These are phyloP conservation scores for Akabosia matsudoensis DNA, from an alignment of 1,140 invertebrate species.

Conservation along the genomic window DNA sequence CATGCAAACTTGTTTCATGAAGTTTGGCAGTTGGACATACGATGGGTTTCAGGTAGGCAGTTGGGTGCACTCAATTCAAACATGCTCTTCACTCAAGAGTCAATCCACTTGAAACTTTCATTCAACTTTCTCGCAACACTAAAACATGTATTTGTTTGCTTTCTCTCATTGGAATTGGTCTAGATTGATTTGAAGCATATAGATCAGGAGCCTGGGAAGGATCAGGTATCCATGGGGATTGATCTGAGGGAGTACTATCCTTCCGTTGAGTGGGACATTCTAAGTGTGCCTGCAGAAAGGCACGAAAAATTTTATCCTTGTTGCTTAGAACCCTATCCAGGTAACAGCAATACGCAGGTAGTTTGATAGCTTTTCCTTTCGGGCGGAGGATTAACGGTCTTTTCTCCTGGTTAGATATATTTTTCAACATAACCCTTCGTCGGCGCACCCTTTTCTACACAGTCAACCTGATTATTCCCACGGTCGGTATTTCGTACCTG, in stretches of 20 bases:
- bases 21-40: slow-evolving; percentile 97
- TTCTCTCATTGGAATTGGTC: slow-evolving; percentile 27
- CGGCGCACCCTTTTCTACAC: slow-evolving; percentile 95
- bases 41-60: slow-evolving; percentile 76
- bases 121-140: too few species aligned
- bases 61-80: background rate
- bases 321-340: slow-evolving; percentile 80
- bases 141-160: background rate
- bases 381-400: too few species aligned
- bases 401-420: slow-evolving; percentile 73
- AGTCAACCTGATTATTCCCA: slow-evolving; percentile 90
- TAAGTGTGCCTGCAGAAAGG: slow-evolving; percentile 84
- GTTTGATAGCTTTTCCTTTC: background rate
- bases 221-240: slow-evolving; percentile 80
- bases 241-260: slow-evolving; percentile 92
- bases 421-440: slow-evolving; percentile 94
- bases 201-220: slow-evolving; percentile 72
- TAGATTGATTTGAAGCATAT: slow-evolving; percentile 90
- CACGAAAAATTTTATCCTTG: slow-evolving; percentile 87
- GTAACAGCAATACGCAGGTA: slow-evolving; percentile 52
- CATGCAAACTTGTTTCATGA: slow-evolving; percentile 93
- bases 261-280: slow-evolving; percentile 96
- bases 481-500: slow-evolving; percentile 86
- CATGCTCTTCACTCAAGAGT: too few species aligned
- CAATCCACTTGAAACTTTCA: too few species aligned